Evolutionary conservation across 2,888 invertebrate genomes (phyloP).

Genomic region (Mesoligia furuncula): DNA sequence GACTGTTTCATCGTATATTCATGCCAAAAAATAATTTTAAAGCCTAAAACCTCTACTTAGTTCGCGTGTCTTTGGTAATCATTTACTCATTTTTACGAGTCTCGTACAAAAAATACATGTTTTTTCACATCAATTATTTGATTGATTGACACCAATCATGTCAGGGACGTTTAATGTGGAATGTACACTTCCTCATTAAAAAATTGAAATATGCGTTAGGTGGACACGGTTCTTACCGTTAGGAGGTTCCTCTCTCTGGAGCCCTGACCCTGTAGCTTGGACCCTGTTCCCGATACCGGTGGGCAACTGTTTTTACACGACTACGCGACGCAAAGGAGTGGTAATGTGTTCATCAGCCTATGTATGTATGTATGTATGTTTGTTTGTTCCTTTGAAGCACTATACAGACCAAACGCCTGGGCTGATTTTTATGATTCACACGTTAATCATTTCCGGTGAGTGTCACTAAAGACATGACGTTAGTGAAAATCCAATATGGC

Average conservation of each 20-base stretch:
- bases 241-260: not conserved
- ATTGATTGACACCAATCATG: slow-evolving; percentile 35
- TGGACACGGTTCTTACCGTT: not conserved
- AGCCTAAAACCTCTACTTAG: not conserved
- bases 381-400: too few relatives aligned
- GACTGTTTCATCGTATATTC: too few relatives aligned
- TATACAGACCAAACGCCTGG: too few relatives aligned
- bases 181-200: slow-evolving; percentile 18
- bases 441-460: too few relatives aligned
- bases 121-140: slow-evolving; percentile 1
- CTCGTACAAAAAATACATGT: slow-evolving; percentile 6
- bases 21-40: not conserved
- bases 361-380: too few relatives aligned
- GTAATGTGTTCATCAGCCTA: too few relatives aligned
- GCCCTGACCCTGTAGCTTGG: too few relatives aligned
- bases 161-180: not conserved
- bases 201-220: not conserved
- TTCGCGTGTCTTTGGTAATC: slow-evolving; percentile 10
- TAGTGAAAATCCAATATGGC: too few relatives aligned
- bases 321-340: too few relatives aligned
- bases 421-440: too few relatives aligned
- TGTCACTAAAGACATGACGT: too few relatives aligned
- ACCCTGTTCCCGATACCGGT: not conserved
- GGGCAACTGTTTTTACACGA: not conserved
- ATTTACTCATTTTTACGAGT: slow-evolving; percentile 15